Conservation (phyloP, 2,888 invertebrate species). For the Cecidostiba fungosa region DNA sequence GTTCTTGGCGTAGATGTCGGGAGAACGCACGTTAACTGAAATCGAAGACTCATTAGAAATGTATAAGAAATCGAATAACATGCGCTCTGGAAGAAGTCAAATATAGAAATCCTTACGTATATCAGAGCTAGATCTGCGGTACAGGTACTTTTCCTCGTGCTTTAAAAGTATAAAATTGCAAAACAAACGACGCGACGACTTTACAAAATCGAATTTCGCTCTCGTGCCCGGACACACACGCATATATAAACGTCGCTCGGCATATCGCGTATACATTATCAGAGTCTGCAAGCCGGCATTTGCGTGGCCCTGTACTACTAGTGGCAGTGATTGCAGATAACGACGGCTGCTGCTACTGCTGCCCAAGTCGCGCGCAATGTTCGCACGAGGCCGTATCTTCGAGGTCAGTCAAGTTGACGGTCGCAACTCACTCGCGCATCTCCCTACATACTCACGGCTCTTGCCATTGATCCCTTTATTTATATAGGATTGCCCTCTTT, state of each 20-base stretch:
- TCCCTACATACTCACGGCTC: not conserved
- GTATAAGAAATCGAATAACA: too few relatives aligned
- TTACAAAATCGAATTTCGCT: conserved; percentile 5
- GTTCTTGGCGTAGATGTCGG: not conserved
- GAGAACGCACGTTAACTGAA: not conserved
- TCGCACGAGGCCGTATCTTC: conserved; percentile 43
- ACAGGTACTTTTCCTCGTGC: not conserved
- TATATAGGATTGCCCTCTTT: not conserved
- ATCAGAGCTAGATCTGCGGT: not conserved
- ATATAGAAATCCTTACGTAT: not conserved
- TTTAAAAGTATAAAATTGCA: not conserved
- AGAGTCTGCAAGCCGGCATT: conserved; percentile 10
- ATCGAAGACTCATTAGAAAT: not conserved
- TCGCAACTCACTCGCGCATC: conserved; percentile 51
- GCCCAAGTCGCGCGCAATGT: not conserved
- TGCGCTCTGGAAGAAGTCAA: too few relatives aligned
- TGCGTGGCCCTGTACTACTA: conserved; percentile 15
- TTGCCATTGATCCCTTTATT: not conserved
- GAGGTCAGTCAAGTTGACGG: conserved; percentile 67
- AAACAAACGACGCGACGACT: not conserved
- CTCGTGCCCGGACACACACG: not conserved
- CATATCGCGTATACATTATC: not conserved
- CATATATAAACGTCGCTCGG: too few relatives aligned
- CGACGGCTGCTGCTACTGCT: not conserved
- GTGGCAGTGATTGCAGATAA: conserved; percentile 19